Base-by-base conservation (phyloP, 2,797 vertebrate genomes). In the Carduelis carduelis region DNA sequence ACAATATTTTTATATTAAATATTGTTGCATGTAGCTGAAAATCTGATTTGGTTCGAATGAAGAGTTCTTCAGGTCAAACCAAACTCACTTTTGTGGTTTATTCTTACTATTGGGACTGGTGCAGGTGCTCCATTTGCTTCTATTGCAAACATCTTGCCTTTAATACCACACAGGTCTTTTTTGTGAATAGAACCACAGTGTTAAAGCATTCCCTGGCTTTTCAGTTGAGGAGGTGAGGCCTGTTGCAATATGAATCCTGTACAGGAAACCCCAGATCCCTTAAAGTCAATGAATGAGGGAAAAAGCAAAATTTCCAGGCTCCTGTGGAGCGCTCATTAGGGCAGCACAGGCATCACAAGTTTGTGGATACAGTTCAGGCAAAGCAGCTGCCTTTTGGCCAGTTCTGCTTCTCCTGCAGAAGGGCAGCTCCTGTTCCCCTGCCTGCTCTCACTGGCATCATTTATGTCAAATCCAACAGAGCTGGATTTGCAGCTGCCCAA, bases 381-480 rank as follows among this genome's bases (percentile, higher is more conserved):
- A 13, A 74, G 13, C 28, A 83, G 41, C 37, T 70, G 12, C 21
- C 23, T 50, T 84, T 70, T 72, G 32, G 5, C 65, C 18, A 13
- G 5, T 70, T 85, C 14, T 43, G 0, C 10, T 80, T 39, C 16
- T 57, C 41, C 14, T 24, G 12, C 34, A 68, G 34, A 59, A 52
- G 13, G 26, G 41, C 13, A 64, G 49, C 21, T 81, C 14, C 39
- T 68, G 15, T 60, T 91, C 32, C 41, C 19, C 35, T 72, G 13
- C 15, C 47, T 66, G 41, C 28, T 63, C 6, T 60, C 0, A 0
- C 8, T 3, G 3, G 6, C 30, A 9, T 65, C 0, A 0, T 37
- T 60, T 60, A 8, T 52, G 16, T n/a, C 24, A 90, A 88, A 83
- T 66, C 12, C 41, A 49, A 14, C 43, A 77, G 21, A 1, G 0